Evolutionary conservation across 2,113 vertebrate species (phyloP).

Genomic region (Hippoglossus stenolepis): DNA sequence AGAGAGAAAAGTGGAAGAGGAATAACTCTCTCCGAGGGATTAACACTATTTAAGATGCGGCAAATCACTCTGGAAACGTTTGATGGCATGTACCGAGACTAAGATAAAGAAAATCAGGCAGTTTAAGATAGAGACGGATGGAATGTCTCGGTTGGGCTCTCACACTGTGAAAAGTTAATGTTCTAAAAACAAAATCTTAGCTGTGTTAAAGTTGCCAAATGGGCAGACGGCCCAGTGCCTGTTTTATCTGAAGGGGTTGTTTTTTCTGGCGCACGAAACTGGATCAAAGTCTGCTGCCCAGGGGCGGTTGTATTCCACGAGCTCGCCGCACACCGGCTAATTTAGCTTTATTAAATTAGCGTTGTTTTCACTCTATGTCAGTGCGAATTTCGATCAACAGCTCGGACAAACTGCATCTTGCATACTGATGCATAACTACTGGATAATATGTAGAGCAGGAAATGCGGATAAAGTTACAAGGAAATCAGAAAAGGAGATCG

Average conservation of each 20-base stretch:
- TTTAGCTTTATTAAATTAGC: slow-evolving; percentile 31
- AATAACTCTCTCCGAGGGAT: not conserved
- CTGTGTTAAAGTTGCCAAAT: slow-evolving; percentile 54
- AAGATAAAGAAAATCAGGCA: slow-evolving; percentile 9
- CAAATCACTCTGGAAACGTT: slow-evolving; percentile 4
- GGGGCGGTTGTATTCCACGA: slow-evolving; percentile 7
- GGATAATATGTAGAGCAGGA: not conserved
- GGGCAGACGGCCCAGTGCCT: slow-evolving; percentile 65
- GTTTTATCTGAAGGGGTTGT: slow-evolving; percentile 36
- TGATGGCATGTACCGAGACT: slow-evolving; percentile 2
- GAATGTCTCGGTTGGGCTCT: slow-evolving; percentile 35
- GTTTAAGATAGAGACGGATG: slow-evolving; percentile 29
- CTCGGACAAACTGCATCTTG: not conserved
- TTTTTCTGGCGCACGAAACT: slow-evolving; percentile 31
- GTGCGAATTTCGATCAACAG: slow-evolving; percentile 8
- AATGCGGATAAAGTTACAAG: not conserved
- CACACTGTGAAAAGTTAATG: slow-evolving; percentile 45
- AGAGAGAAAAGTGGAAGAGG: not conserved
- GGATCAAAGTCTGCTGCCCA: slow-evolving; percentile 41
- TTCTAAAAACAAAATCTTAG: slow-evolving; percentile 61
- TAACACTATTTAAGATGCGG: not conserved
- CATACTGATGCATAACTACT: not conserved
- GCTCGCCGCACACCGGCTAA: slow-evolving; percentile 13
- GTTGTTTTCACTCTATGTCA: slow-evolving; percentile 10
- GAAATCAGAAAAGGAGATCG: not conserved